phyloP scores from a whole-genome alignment of 2,113 vertebrate genomes.

The Anguilla rostrata region DNA sequence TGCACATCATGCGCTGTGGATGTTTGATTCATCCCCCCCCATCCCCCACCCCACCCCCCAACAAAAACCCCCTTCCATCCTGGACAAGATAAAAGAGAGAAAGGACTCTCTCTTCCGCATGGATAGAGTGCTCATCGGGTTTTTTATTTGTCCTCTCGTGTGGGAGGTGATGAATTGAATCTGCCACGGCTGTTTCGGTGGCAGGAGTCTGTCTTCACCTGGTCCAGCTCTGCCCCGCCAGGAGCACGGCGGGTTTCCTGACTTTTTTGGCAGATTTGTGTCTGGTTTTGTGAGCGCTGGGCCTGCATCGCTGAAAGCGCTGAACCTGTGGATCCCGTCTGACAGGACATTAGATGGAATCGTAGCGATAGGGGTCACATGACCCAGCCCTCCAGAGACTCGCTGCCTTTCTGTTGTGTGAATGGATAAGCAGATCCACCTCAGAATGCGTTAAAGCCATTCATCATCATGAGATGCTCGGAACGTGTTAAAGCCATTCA shows the following conservation, averaged over 20 bases:
- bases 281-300: slow-evolving; percentile 40
- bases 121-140: slow-evolving; percentile 42
- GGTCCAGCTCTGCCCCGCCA: slow-evolving; percentile 32
- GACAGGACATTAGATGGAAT: slow-evolving; percentile 55
- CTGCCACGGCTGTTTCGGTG: slow-evolving; percentile 19
- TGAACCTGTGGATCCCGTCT: slow-evolving; percentile 43
- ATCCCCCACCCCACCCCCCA: slow-evolving; percentile 50
- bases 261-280: not conserved
- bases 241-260: slow-evolving; percentile 35
- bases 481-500: no score
- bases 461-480: no score
- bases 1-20: slow-evolving; percentile 57
- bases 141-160: slow-evolving; percentile 3
- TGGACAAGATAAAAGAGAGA: slow-evolving; percentile 58
- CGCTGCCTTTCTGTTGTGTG: slow-evolving; percentile 46
- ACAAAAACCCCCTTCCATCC: not conserved
- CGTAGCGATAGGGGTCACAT: slow-evolving; percentile 45
- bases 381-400: slow-evolving; percentile 47
- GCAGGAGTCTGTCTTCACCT: slow-evolving; percentile 30
- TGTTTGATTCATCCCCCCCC: slow-evolving; percentile 64
- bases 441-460: no score
- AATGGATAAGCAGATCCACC: slow-evolving; percentile 51
- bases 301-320: slow-evolving; percentile 38
- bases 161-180: slow-evolving; percentile 38
- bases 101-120: slow-evolving; percentile 46